Evolutionary conservation across 2,113 vertebrate genomes (phyloP).

Genomic region (Aspiorhynchus laticeps): DNA sequence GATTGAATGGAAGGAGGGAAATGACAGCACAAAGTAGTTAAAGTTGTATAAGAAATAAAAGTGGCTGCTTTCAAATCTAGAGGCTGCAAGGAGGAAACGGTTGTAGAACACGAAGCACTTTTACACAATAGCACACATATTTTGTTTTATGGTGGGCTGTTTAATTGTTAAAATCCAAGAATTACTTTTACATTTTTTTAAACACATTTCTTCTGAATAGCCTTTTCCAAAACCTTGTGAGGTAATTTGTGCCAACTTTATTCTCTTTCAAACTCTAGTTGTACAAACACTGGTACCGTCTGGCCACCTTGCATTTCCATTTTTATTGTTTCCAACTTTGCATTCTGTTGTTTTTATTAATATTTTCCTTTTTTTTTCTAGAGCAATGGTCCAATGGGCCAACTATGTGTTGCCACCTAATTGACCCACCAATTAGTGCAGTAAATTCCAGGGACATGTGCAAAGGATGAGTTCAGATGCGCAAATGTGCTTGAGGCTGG

Average conservation of each 20-base stretch:
- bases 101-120: background rate
- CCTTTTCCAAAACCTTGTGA: background rate
- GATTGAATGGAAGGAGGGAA: slow-evolving; percentile 35
- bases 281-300: background rate
- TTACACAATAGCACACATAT: background rate
- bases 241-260: background rate
- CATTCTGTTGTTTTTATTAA: background rate
- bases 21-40: background rate
- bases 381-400: background rate
- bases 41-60: slow-evolving; percentile 11
- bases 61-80: background rate
- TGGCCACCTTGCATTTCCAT: background rate
- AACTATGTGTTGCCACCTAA: background rate
- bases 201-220: background rate
- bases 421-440: background rate
- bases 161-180: background rate
- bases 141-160: background rate
- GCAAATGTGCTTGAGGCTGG: background rate
- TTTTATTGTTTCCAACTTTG: background rate
- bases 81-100: background rate
- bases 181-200: background rate
- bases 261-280: background rate
- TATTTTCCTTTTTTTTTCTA: background rate
- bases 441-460: background rate
- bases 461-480: background rate